Evolutionary conservation across 2,888 invertebrate genomes (phyloP).

Genomic region (Ornithoptera alexandrae): DNA sequence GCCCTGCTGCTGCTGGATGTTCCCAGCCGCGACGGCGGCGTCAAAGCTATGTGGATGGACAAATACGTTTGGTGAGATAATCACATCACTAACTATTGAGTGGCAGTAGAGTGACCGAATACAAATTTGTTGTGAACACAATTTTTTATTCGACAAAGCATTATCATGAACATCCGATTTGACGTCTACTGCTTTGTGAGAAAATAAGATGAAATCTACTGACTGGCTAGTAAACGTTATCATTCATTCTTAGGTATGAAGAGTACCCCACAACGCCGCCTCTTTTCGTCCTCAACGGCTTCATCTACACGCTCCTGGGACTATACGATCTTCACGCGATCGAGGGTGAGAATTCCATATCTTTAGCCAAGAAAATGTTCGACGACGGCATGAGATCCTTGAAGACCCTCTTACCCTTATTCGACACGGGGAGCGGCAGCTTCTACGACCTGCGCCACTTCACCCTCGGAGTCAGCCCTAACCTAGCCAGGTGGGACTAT

Average conservation of each 20-base stretch:
- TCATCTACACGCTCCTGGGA: slow-evolving; percentile 97
- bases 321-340: slow-evolving; percentile 95
- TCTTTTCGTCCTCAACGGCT: slow-evolving; percentile 98
- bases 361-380: slow-evolving; percentile 87
- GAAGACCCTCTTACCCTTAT: slow-evolving; percentile 92
- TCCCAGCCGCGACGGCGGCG: slow-evolving; percentile 87
- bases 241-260: slow-evolving; percentile 86
- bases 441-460: slow-evolving; percentile 98
- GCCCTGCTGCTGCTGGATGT: slow-evolving; percentile 90
- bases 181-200: no score
- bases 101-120: no score
- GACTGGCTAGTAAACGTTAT: no score
- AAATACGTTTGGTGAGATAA: slow-evolving; percentile 90
- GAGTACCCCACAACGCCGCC: slow-evolving; percentile 98
- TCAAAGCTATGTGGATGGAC: slow-evolving; percentile 91
- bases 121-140: no score
- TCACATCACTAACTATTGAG: no score
- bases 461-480: slow-evolving; percentile 92
- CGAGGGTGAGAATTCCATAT: slow-evolving; percentile 84
- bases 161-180: no score
- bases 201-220: no score
- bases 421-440: slow-evolving; percentile 97
- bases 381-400: slow-evolving; percentile 92
- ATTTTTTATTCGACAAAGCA: no score
- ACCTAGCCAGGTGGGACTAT: slow-evolving; percentile 99